Percentiles rank a stretch among this genome's conserved stretches.
phyloP scores from a whole-genome alignment of 2,113 vertebrate genomes.

The human region DNA sequence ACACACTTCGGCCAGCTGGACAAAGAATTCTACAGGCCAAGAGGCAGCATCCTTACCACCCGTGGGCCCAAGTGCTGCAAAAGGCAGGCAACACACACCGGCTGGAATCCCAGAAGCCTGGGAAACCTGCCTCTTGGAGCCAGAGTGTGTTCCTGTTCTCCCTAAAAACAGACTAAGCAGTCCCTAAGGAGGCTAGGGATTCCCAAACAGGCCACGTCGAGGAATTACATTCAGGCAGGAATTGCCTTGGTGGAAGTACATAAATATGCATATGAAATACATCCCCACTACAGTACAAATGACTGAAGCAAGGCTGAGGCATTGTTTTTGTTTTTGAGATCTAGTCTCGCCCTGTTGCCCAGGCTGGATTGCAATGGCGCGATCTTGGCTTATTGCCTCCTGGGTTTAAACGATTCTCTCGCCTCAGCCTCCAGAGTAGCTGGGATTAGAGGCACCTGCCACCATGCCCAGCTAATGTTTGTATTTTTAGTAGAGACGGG shows the following conservation, averaged over 20 bases:
- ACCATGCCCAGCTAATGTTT: no score
- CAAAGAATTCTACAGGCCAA: not conserved
- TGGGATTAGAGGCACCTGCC: no score
- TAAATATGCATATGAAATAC: not conserved
- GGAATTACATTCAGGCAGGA: not conserved
- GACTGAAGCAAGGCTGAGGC: not conserved
- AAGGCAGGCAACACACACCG: not conserved
- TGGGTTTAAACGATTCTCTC: no score
- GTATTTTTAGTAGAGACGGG: no score
- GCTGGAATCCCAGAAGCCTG: not conserved
- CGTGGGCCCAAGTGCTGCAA: not conserved
- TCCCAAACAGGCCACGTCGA: not conserved
- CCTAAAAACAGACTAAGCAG: not conserved
- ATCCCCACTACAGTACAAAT: not conserved
- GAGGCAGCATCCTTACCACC: not conserved
- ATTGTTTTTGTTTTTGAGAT: not conserved
- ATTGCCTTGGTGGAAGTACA: not conserved
- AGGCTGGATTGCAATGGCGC: no score
- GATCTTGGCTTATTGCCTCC: no score
- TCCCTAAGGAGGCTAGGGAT: not conserved
- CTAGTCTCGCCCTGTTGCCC: no score
- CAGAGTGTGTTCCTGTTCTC: not conserved
- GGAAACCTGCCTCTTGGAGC: not conserved
- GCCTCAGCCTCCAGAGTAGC: no score
- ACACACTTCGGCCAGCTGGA: not conserved